These are phyloP conservation scores for Aquatica leii DNA, from an alignment of 2,888 invertebrate genomes.

Conservation along the genomic window DNA sequence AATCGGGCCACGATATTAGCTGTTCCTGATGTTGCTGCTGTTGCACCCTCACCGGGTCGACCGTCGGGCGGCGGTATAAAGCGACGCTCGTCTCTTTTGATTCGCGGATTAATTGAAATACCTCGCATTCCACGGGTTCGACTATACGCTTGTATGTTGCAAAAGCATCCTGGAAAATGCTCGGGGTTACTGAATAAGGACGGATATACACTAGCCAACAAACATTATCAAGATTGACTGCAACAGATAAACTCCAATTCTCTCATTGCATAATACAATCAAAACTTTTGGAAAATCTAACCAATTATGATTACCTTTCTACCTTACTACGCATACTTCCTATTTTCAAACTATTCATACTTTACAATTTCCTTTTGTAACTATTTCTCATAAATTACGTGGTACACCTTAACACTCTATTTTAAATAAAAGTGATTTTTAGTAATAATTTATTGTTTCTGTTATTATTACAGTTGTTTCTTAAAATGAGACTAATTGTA, in stretches of 20 bases:
- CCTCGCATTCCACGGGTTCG: constrained; percentile 60
- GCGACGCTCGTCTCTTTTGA: constrained; percentile 60
- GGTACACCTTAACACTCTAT: no score
- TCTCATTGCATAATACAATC: constrained; percentile 30
- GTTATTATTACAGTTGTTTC: no score
- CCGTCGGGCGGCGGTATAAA: constrained; percentile 51
- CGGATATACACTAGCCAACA: constrained; percentile 31
- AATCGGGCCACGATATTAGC: constrained; percentile 49
- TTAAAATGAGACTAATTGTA: no score
- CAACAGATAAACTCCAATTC: constrained; percentile 37
- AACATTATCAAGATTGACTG: constrained; percentile 36
- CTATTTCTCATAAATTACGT: no score
- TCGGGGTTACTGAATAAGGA: constrained; percentile 47
- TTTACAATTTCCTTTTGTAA: no score
- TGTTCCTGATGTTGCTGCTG: constrained; percentile 44
- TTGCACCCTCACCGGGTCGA: constrained; percentile 41
- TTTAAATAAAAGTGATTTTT: no score
- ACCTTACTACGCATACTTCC: no score
- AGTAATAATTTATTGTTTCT: no score
- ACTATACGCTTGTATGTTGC: constrained; percentile 49
- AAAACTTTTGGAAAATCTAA: constrained; percentile 26
- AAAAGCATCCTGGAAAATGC: constrained; percentile 52
- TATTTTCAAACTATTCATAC: no score
- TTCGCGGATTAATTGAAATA: constrained; percentile 63
- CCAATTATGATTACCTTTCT: constrained; percentile 22